These are phyloP conservation scores for Drosophila bipectinata DNA, from an alignment of 1,140 invertebrate species.

Conservation along the genomic window DNA sequence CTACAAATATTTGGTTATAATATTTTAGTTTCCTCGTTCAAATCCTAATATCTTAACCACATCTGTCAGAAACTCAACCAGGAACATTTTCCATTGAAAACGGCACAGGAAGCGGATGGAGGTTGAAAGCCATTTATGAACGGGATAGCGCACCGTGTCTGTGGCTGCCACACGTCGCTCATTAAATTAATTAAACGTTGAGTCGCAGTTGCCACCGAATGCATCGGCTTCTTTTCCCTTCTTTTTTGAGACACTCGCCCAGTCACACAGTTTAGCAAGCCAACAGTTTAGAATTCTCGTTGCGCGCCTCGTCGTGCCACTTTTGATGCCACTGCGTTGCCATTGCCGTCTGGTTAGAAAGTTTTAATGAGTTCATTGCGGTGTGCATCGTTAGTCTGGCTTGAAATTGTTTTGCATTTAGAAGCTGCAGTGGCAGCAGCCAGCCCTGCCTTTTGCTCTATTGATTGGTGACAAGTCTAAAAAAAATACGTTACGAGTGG, in stretches of 20 bases:
- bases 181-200: conserved; percentile 78
- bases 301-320: conserved; percentile 5
- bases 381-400: conserved; percentile 64
- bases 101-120: conserved; percentile 21
- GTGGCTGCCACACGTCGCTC: conserved; percentile 49
- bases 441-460: not conserved
- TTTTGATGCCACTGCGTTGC: conserved; percentile 62
- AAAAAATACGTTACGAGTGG: not conserved
- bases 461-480: conserved; percentile 50
- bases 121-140: conserved; percentile 25
- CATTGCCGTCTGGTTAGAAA: conserved; percentile 53
- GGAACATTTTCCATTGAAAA: conserved; percentile 9
- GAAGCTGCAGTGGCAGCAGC: conserved; percentile 17
- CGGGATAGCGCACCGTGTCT: not conserved
- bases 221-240: conserved; percentile 28
- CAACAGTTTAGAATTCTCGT: conserved; percentile 39
- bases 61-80: conserved; percentile 1
- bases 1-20: not conserved
- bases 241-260: conserved; percentile 23
- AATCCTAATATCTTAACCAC: not conserved
- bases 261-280: conserved; percentile 23
- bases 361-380: conserved; percentile 80
- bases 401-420: conserved; percentile 69
- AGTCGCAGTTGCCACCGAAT: conserved; percentile 19
- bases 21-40: not conserved